Conservation (phyloP, 2,113 vertebrate species). For the Electrona antarctica region DNA sequence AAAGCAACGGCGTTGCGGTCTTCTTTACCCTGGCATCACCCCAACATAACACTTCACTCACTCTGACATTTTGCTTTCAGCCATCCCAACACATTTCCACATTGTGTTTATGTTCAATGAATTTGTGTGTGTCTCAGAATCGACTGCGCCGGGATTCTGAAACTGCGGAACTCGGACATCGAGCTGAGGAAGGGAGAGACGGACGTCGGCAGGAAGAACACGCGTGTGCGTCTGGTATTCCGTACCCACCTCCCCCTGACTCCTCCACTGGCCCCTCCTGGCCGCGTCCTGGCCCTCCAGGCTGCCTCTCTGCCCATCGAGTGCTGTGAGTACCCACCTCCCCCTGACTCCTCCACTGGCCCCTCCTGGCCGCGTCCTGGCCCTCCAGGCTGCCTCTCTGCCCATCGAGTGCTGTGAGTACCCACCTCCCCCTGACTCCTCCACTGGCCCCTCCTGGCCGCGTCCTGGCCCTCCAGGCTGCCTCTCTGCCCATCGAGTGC, state of each 20-base stretch:
- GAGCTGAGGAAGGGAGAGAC: conserved; percentile 94
- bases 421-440: conserved; percentile 84
- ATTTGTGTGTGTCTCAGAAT: conserved; percentile 74
- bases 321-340: conserved; percentile 86
- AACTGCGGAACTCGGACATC: conserved; percentile 93
- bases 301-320: conserved; percentile 89
- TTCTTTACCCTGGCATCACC: too few species aligned
- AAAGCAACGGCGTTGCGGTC: too few species aligned
- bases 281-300: conserved; percentile 88
- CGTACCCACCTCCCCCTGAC: conserved; percentile 86
- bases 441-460: conserved; percentile 75
- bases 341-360: conserved; percentile 77
- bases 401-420: conserved; percentile 92
- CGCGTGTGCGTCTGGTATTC: conserved; percentile 88
- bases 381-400: conserved; percentile 86
- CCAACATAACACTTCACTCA: too few species aligned
- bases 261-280: conserved; percentile 66
- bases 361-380: conserved; percentile 83
- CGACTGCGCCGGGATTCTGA: conserved; percentile 92
- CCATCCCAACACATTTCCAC: too few species aligned
- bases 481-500: conserved; percentile 91
- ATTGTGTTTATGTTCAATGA: neutral
- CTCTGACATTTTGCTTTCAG: too few species aligned
- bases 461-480: conserved; percentile 86
- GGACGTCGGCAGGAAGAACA: conserved; percentile 92